Percentiles rank a stretch among this genome's conserved stretches.
Evolutionary conservation across 92 coral and sea anemone genomes (phyloP).

Genomic region (Micromussa lordhowensis): DNA sequence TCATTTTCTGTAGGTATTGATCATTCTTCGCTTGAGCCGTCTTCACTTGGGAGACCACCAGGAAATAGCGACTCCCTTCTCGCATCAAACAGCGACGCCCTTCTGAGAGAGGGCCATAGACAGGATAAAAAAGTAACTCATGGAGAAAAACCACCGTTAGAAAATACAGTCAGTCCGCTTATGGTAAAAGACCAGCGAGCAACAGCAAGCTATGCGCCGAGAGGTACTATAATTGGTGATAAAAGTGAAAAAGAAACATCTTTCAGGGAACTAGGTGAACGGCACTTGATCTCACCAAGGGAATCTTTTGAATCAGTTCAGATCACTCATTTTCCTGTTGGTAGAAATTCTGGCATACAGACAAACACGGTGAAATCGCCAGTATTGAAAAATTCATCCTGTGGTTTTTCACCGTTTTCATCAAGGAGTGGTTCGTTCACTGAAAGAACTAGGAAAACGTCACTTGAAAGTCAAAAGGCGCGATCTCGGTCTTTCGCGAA

Average conservation of each 20-base stretch:
- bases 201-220: not conserved
- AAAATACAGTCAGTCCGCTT: not conserved
- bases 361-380: not conserved
- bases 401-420: not conserved
- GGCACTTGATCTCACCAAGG: not conserved
- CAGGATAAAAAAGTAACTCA: not conserved
- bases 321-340: conserved; percentile 58
- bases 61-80: not conserved
- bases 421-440: not conserved
- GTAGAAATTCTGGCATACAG: not conserved
- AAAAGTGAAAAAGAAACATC: not conserved
- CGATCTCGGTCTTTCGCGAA: not conserved
- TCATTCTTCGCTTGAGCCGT: not conserved
- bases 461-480: not conserved
- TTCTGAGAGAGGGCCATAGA: too few relatives aligned
- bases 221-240: not conserved
- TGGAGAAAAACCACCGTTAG: not conserved
- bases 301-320: conserved; percentile 1
- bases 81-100: not conserved
- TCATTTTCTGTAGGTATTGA: not conserved
- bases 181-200: not conserved
- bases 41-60: not conserved
- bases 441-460: conserved; percentile 7
- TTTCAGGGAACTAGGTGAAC: not conserved
- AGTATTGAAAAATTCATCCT: not conserved